Conservation (phyloP, 1,140 invertebrate genomes). For the Conus betulinus region DNA sequence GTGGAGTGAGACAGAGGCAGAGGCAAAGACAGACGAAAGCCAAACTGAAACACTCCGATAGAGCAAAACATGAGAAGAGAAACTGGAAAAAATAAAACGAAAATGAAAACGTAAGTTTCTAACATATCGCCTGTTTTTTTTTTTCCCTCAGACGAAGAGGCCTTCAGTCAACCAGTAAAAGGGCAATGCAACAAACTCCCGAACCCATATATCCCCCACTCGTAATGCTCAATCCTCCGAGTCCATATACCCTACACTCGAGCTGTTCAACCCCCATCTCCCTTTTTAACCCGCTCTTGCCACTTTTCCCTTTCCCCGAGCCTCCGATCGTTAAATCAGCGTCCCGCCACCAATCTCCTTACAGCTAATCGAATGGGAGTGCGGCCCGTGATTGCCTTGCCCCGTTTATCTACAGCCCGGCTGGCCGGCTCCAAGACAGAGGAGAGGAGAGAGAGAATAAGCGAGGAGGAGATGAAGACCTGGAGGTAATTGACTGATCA, state of each 20-base stretch:
- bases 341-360: neutral
- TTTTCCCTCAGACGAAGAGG: neutral
- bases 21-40: neutral
- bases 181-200: neutral
- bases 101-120: too few relatives aligned
- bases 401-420: neutral
- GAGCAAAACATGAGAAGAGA: neutral
- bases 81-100: neutral
- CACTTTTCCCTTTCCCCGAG: neutral
- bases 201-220: too few relatives aligned
- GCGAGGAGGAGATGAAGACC: neutral
- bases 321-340: neutral
- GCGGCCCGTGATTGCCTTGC: neutral
- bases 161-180: neutral
- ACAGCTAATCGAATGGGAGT: neutral
- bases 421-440: neutral
- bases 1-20: neutral
- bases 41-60: neutral
- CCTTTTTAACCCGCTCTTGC: neutral
- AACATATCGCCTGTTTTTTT: neutral
- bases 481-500: slow-evolving; percentile 3
- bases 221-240: too few relatives aligned
- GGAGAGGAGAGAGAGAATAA: neutral
- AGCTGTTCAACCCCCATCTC: too few relatives aligned
- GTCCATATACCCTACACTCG: too few relatives aligned